Evolutionary conservation across 2,113 vertebrate genomes (phyloP).

Genomic region (Xenus cinereus): DNA sequence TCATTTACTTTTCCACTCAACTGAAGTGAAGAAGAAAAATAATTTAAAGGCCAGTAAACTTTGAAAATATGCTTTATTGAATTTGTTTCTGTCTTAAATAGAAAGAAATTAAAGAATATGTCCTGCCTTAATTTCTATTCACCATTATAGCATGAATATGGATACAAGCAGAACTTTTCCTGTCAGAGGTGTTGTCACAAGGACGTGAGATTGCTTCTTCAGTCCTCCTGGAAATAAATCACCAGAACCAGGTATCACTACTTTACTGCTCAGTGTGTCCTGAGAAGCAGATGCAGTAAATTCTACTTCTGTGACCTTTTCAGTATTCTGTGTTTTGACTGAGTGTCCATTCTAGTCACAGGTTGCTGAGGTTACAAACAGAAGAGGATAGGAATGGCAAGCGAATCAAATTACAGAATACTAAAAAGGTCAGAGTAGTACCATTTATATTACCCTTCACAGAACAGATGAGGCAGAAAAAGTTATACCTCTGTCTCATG

Average conservation of each 20-base stretch:
- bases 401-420: conserved; percentile 73
- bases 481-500: conserved; percentile 30
- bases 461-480: conserved; percentile 55
- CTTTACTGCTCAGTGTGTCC: conserved; percentile 30
- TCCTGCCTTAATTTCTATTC: background rate
- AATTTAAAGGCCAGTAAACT: conserved; percentile 38
- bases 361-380: conserved; percentile 65
- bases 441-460: conserved; percentile 65
- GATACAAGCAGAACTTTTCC: background rate
- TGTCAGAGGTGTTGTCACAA: background rate
- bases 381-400: conserved; percentile 50
- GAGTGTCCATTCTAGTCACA: conserved; percentile 69
- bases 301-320: conserved; percentile 74
- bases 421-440: conserved; percentile 75
- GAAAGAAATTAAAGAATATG: conserved; percentile 16
- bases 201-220: background rate
- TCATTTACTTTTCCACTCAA: conserved; percentile 30
- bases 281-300: conserved; percentile 49
- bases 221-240: conserved; percentile 4
- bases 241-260: conserved; percentile 36
- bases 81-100: background rate
- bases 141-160: background rate
- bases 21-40: conserved; percentile 20
- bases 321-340: conserved; percentile 70
- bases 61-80: conserved; percentile 14